phyloP scores from a whole-genome alignment of 2,888 invertebrate species.

The Ophion ellenae region DNA sequence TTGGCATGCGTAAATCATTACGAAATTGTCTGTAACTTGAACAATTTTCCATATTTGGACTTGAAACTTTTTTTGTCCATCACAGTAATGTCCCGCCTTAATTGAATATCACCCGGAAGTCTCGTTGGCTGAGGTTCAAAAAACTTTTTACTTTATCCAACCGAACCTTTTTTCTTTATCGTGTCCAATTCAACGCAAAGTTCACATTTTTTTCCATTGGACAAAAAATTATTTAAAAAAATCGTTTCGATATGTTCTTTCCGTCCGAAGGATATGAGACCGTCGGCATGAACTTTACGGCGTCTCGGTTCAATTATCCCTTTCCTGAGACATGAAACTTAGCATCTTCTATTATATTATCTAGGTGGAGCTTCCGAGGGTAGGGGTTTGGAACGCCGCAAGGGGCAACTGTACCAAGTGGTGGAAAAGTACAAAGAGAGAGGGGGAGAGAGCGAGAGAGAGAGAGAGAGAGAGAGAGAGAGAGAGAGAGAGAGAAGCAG shows the following conservation, averaged over 20 bases:
- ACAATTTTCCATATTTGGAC: too few relatives aligned
- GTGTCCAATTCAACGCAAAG: too few relatives aligned
- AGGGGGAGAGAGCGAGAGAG: slow-evolving; percentile 21
- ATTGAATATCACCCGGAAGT: too few relatives aligned
- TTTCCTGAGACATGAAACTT: slow-evolving; percentile 27
- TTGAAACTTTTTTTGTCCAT: too few relatives aligned
- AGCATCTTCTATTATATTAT: slow-evolving; percentile 55
- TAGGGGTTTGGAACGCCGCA: slow-evolving; percentile 70
- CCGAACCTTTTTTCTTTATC: too few relatives aligned
- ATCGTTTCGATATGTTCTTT: not conserved
- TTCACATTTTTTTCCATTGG: not conserved
- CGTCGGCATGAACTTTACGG: slow-evolving; percentile 15
- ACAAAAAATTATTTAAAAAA: not conserved
- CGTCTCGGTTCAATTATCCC: slow-evolving; percentile 32
- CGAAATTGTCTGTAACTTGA: too few relatives aligned
- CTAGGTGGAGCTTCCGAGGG: slow-evolving; percentile 36
- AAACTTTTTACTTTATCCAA: too few relatives aligned
- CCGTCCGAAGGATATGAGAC: not conserved
- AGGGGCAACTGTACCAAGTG: slow-evolving; percentile 67
- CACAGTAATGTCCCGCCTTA: too few relatives aligned
- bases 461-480: slow-evolving; percentile 14
- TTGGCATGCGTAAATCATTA: too few relatives aligned
- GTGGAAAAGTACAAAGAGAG: slow-evolving; percentile 49
- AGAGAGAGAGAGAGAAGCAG: not conserved
- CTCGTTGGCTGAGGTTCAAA: too few relatives aligned